Percentiles rank a stretch among this genome's conserved stretches.
phyloP scores from a whole-genome alignment of 2,113 vertebrate species.

The Colossoma macropomum region DNA sequence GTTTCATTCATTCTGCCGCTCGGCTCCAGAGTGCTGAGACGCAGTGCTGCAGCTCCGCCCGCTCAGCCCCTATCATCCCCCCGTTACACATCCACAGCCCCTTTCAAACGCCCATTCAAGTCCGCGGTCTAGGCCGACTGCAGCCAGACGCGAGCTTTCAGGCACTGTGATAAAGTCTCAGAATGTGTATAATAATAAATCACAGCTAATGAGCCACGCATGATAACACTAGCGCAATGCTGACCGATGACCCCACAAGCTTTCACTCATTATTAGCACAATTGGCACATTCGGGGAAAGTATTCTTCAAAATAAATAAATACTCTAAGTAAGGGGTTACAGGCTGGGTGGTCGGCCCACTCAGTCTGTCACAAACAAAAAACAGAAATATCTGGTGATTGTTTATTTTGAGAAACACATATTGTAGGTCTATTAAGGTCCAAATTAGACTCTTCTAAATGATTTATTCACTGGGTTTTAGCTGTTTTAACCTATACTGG shows the following conservation, averaged over 20 bases:
- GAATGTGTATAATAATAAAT: neutral
- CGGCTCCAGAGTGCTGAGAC: constrained; percentile 4
- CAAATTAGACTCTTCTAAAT: too few relatives aligned
- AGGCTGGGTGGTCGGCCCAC: too few relatives aligned
- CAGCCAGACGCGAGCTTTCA: neutral
- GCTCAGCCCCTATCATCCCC: neutral
- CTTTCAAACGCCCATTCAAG: neutral
- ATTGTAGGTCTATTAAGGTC: too few relatives aligned
- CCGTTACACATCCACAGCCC: neutral
- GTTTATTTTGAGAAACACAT: too few relatives aligned
- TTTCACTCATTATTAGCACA: neutral
- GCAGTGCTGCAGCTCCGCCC: neutral
- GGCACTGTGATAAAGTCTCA: neutral
- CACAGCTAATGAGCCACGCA: neutral
- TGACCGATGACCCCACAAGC: neutral
- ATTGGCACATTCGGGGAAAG: neutral
- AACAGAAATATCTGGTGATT: too few relatives aligned
- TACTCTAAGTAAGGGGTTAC: too few relatives aligned
- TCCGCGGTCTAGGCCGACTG: neutral
- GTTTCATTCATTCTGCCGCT: constrained; percentile 11
- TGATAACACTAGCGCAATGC: neutral
- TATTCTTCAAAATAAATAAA: too few relatives aligned
- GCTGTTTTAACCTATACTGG: too few relatives aligned
- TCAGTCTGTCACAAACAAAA: too few relatives aligned
- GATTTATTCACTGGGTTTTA: too few relatives aligned